Percentiles rank a stretch among this genome's conserved stretches.
Conservation (phyloP, 1,140 invertebrate species). For the Aphelenchoides besseyi region DNA sequence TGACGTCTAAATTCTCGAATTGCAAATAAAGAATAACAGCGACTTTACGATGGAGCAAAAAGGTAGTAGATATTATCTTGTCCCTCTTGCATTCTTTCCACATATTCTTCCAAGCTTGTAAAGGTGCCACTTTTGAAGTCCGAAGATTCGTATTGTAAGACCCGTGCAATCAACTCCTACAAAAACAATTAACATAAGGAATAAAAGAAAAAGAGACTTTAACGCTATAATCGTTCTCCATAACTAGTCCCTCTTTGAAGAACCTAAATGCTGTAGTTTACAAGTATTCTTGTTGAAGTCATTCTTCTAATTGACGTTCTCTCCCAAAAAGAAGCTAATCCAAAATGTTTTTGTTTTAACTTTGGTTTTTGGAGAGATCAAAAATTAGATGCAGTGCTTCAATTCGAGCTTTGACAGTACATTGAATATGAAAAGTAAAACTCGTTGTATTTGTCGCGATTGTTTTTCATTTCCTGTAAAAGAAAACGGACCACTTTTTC, state of each 20-base stretch:
- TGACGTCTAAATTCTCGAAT: constrained; percentile 71
- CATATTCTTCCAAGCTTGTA: constrained; percentile 81
- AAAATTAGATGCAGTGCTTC: neutral
- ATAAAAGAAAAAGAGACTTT: constrained; percentile 69
- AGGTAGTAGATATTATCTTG: constrained; percentile 87
- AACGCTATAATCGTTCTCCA: constrained; percentile 73
- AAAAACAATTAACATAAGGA: constrained; percentile 50
- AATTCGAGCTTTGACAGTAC: constrained; percentile 74
- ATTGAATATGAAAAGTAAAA: constrained; percentile 88
- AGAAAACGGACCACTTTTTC: constrained; percentile 80
- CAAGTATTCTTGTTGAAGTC: no score
- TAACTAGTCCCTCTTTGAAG: constrained; percentile 76
- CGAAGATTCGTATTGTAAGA: constrained; percentile 88
- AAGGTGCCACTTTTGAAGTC: constrained; percentile 72
- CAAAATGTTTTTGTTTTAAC: neutral
- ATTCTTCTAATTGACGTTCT: no score
- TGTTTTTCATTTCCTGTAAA: constrained; percentile 78
- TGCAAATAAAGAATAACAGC: constrained; percentile 41
- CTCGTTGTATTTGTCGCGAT: constrained; percentile 75
- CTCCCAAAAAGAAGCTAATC: no score
- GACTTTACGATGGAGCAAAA: constrained; percentile 80
- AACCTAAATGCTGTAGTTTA: no score
- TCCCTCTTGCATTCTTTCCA: constrained; percentile 71
- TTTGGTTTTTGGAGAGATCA: no score
- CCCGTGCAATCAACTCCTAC: constrained; percentile 83